Evolutionary conservation across 2,888 invertebrate species (phyloP).

Genomic region (Coelopa pilipes): DNA sequence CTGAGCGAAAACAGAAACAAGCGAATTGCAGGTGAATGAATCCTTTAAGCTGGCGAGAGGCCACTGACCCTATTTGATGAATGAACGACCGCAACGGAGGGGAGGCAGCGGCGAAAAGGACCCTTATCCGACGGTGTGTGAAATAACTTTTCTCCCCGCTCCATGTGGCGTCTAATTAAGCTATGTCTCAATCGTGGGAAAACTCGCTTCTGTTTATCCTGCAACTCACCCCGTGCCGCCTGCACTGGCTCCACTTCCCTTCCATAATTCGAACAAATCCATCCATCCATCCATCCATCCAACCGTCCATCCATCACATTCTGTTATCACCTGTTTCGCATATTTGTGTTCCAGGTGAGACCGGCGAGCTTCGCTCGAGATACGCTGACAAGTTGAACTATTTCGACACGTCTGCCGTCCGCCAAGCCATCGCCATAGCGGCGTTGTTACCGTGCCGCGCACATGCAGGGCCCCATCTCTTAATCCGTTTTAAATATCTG

Average conservation of each 20-base stretch:
- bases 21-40: too few relatives aligned
- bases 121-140: too few relatives aligned
- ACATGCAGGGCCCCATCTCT: neutral
- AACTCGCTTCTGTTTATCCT: neutral
- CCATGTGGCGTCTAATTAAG: neutral
- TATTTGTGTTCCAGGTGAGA: neutral
- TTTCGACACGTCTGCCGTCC: neutral
- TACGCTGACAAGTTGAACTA: constrained; percentile 17
- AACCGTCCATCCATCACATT: neutral
- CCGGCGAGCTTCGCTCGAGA: neutral
- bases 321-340: neutral
- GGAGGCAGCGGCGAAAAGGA: too few relatives aligned
- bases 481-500: constrained; percentile 14
- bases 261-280: neutral
- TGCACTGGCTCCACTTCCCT: neutral
- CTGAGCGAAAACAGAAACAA: too few relatives aligned
- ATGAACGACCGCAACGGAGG: too few relatives aligned
- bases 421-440: too few relatives aligned
- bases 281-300: neutral
- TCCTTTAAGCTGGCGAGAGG: too few relatives aligned
- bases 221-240: neutral
- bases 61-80: too few relatives aligned
- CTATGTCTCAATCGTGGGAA: neutral
- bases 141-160: neutral
- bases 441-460: too few relatives aligned